Evolutionary conservation across 2,113 vertebrate genomes (phyloP).

Genomic region (Embiotoca jacksoni): DNA sequence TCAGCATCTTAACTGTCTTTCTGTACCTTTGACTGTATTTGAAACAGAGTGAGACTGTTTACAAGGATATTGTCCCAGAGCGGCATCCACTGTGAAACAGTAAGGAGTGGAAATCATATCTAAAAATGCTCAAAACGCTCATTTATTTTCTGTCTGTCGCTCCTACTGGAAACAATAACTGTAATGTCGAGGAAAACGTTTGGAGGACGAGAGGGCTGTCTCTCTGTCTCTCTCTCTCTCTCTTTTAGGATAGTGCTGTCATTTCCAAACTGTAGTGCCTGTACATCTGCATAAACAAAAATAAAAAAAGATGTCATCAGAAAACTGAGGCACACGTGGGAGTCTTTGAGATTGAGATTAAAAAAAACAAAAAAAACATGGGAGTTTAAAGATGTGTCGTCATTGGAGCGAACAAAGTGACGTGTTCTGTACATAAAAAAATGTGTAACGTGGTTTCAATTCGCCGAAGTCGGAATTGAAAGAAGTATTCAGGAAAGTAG

Average conservation of each 20-base stretch:
- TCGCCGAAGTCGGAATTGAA: too few relatives aligned
- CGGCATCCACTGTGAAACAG: slow-evolving; percentile 58
- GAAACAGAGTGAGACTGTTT: slow-evolving; percentile 19
- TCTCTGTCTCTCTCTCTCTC: slow-evolving; percentile 21
- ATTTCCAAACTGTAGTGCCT: slow-evolving; percentile 75
- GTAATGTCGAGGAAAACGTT: slow-evolving; percentile 23
- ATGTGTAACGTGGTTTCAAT: too few relatives aligned
- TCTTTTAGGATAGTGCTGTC: slow-evolving; percentile 67
- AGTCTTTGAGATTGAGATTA: not conserved
- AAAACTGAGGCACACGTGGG: slow-evolving; percentile 33
- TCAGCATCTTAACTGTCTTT: slow-evolving; percentile 17
- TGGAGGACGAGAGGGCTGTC: slow-evolving; percentile 42
- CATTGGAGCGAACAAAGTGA: not conserved
- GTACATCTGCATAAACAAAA: slow-evolving; percentile 66
- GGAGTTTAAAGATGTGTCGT: not conserved
- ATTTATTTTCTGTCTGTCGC: slow-evolving; percentile 44
- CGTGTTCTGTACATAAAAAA: too few relatives aligned
- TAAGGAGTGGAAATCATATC: slow-evolving; percentile 30
- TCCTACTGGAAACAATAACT: slow-evolving; percentile 31
- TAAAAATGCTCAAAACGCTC: slow-evolving; percentile 28
- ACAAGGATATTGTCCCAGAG: slow-evolving; percentile 12
- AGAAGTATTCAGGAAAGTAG: too few relatives aligned
- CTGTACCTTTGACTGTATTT: slow-evolving; percentile 23
- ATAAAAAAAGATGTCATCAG: slow-evolving; percentile 69
- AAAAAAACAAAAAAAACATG: not conserved